Base-by-base conservation (phyloP, 1,140 invertebrate genomes). In the Teleogryllus occipitalis region DNA sequence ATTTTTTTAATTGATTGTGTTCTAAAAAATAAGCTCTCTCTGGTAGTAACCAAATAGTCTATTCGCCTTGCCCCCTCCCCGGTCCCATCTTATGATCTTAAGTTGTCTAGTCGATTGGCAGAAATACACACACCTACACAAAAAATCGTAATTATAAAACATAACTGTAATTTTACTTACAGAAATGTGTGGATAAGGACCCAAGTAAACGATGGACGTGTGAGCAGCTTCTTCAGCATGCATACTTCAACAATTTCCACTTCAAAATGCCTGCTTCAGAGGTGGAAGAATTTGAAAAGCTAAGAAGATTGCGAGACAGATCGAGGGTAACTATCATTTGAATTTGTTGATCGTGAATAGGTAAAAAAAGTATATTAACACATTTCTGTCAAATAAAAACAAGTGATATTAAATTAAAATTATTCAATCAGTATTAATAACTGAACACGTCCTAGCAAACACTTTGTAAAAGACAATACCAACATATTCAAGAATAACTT, bases 101-200 rank as follows among this genome's bases (percentile, higher is more conserved):
- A 39, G 27, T 39, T 39, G 5, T 39, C 27, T 39, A 39, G 27
- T 39, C 5, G 1, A 39, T 39, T 39, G 27, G 5, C 27, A 39
- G 27, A 39, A 39, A 39, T 39, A 39, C 27, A 39, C 27, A 5
- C 27, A 39, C 5, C 1, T 39, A 39, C 27, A 39, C 27, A 39
- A 39, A 39, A 1, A 39, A 5, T 39, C 5, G 27, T 39, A 1
- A 39, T 39, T 39, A 5, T 39, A 39, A 39, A 39, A 39, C 27
- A 39, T 39, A 39, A 39, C 27, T 39, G 5, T 39, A 39, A 39
- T 39, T 39, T 80, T 80, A 72, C 82, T 87, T 87, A 21, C 86
- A 96, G 92, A 96, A 94, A 91, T 99, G 97, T 85, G 86, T 99
- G 77, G 95, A 98, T 84, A 97, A 97, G 87, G 96, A 99, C 87